phyloP scores from a whole-genome alignment of 2,888 invertebrate genomes.

The Oscheius sp. region DNA sequence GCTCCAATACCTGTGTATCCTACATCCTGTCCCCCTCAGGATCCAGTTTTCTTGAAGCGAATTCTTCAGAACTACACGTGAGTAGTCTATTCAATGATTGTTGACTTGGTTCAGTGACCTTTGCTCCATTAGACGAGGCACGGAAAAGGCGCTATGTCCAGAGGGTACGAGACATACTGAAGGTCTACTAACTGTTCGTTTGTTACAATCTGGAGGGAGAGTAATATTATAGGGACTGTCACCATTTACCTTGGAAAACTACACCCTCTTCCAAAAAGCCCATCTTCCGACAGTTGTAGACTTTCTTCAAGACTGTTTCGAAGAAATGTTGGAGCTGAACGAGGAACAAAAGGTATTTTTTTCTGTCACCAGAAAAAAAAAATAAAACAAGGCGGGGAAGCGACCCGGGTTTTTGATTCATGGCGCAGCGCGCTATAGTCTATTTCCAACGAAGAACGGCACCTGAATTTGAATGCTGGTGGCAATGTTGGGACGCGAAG shows the following conservation, averaged over 20 bases:
- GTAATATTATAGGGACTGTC: not conserved
- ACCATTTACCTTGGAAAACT: not conserved
- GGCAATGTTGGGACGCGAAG: too few relatives aligned
- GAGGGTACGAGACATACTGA: not conserved
- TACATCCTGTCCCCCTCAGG: too few relatives aligned
- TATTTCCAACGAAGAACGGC: too few relatives aligned
- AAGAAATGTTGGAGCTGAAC: not conserved
- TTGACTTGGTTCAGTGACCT: not conserved
- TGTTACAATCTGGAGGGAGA: not conserved
- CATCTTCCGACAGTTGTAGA: constrained; percentile 5
- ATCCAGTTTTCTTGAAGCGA: constrained; percentile 1
- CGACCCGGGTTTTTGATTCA: too few relatives aligned
- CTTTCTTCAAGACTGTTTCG: constrained; percentile 7
- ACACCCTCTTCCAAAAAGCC: not conserved
- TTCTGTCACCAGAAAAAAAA: too few relatives aligned
- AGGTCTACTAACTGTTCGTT: not conserved
- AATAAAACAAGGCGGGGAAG: too few relatives aligned
- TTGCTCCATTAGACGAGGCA: not conserved
- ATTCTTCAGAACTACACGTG: constrained; percentile 11
- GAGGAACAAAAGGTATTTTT: not conserved
- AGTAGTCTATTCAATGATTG: not conserved
- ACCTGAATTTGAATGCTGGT: too few relatives aligned
- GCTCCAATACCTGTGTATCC: too few relatives aligned
- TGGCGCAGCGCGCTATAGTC: too few relatives aligned
- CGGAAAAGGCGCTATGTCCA: constrained; percentile 8